Evolutionary conservation across 2,797 vertebrate species (phyloP), one percentile per base, ranked within the genome.

Genomic region (Sebastes taczanowskii): DNA sequence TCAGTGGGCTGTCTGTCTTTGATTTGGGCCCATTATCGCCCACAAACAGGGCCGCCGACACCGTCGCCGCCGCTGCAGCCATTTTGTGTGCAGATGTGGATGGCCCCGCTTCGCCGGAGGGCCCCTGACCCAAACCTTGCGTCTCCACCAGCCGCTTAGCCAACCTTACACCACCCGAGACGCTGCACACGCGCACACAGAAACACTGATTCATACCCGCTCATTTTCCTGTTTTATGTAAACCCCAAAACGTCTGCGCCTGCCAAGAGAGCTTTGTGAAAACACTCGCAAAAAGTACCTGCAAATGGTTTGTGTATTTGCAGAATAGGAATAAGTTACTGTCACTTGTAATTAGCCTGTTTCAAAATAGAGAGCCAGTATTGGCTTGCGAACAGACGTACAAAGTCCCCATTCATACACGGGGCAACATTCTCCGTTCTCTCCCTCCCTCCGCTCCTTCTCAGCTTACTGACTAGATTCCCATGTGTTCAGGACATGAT

Each of bases 291-390:
- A 92, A 94, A 94, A 94, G 93, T 92, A 90, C 91, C 92, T 95
- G 93, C 86, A 89, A 94, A 95, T 93, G 92, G 94, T 93, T 95
- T 94, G 91, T 91, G 85, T 94, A 89, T 95, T 95, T 94, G 84
- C 69, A 78, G 91, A 88, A 83, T 74, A 86, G 85, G 91, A 94
- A 91, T 94, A 88, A 86, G 90, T 93, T 93, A 88, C 91, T 92
- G 92, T 91, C 93, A 80, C 90, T 92, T 92, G 89, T 94, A 94
- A 94, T 94, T 94, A 94, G 88, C 79, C 74, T 14, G 80, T 86
- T 91, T 83, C 61, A 80, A 92, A 93, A 93, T 89, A 90, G 86
- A 91, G 88, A 85, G 86, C 72, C 85, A 78, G 86, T 81, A 78
- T 87, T 91, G 90, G 89, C 88, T 88, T 49, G 42, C 34, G 53